phyloP scores from a whole-genome alignment of 2,113 vertebrate genomes.

The Odontesthes bonariensis region DNA sequence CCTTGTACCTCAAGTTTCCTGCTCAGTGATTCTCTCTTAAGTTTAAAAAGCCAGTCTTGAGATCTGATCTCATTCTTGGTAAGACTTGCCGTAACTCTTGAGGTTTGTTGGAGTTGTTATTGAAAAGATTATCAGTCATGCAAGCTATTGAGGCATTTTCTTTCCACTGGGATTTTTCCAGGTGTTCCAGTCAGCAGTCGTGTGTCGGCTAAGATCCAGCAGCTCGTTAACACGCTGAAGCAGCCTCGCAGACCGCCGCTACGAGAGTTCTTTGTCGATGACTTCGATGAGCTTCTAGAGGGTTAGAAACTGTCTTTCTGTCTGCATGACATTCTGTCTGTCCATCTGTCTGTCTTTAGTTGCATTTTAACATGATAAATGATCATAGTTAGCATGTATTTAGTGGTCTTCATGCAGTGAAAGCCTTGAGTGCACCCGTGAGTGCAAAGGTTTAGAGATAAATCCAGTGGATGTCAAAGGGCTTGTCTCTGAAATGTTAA shows the following conservation, averaged over 20 bases:
- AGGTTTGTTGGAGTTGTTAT: background rate
- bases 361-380: background rate
- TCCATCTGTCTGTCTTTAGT: slow-evolving; percentile 14
- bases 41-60: background rate
- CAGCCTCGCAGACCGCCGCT: slow-evolving; percentile 96
- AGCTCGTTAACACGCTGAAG: slow-evolving; percentile 98
- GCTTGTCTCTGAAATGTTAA: too few relatives aligned
- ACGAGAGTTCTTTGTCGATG: slow-evolving; percentile 98
- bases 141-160: background rate
- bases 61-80: background rate
- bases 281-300: slow-evolving; percentile 98
- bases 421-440: too few relatives aligned
- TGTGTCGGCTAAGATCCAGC: slow-evolving; percentile 99
- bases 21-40: background rate
- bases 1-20: background rate
- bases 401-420: background rate
- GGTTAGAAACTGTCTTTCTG: slow-evolving; percentile 77
- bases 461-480: too few relatives aligned
- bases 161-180: slow-evolving; percentile 64
- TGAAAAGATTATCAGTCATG: background rate
- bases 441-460: too few relatives aligned
- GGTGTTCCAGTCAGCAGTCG: slow-evolving; percentile 98
- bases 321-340: slow-evolving; percentile 8
- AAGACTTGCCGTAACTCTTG: background rate
- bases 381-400: background rate